Conservation (phyloP, 1,140 invertebrate genomes). For the Papilio aristodemus region DNA sequence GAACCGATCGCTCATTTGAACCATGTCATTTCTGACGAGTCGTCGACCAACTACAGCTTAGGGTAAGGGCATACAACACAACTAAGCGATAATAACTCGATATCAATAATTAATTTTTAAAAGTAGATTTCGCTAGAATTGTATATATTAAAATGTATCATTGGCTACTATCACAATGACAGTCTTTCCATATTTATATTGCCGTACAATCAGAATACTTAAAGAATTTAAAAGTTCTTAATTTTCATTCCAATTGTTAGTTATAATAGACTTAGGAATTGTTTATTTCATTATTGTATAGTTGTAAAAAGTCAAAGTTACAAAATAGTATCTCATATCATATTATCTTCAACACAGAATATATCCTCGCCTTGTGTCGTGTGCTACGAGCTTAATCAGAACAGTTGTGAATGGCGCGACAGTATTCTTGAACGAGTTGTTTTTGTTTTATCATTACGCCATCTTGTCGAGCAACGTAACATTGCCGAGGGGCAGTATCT, state of each 20-base stretch:
- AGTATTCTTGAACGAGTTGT: slow-evolving; percentile 3
- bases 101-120: neutral
- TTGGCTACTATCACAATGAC: too few relatives aligned
- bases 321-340: too few relatives aligned
- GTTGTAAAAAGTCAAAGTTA: too few relatives aligned
- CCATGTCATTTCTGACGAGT: slow-evolving; percentile 43
- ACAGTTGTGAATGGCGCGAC: slow-evolving; percentile 12
- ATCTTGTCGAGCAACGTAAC: slow-evolving; percentile 14
- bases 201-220: too few relatives aligned
- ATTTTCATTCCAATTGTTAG: too few relatives aligned
- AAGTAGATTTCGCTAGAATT: neutral
- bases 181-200: too few relatives aligned
- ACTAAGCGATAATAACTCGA: neutral
- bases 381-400: slow-evolving; percentile 6
- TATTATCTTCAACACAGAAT: neutral
- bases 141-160: too few relatives aligned
- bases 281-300: too few relatives aligned
- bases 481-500: neutral
- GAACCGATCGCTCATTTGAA: slow-evolving; percentile 44
- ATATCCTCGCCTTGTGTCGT: neutral
- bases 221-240: too few relatives aligned
- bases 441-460: slow-evolving; percentile 10
- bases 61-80: neutral
- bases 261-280: too few relatives aligned
- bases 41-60: slow-evolving; percentile 36